A percentile compares a stretch with the other conserved stretches of the same genome.
Conservation (phyloP, 2,888 invertebrate genomes). For the Philhelius pedissequus region DNA sequence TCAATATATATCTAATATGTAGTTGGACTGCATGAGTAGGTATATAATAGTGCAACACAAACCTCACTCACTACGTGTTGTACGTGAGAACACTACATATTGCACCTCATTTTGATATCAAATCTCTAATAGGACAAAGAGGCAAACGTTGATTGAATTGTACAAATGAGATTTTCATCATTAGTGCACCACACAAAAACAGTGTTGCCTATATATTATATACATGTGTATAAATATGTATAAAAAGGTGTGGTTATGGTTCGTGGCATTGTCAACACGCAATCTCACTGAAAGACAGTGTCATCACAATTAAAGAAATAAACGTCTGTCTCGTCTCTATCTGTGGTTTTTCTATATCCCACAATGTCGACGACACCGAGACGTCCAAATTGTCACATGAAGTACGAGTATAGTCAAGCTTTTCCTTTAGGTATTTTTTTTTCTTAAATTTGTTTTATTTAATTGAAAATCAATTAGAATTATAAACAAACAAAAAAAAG, state of each 20-base stretch:
- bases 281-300: not conserved
- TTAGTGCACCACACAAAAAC: constrained; percentile 36
- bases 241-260: not conserved
- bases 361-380: not conserved
- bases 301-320: constrained; percentile 24
- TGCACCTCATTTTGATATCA: constrained; percentile 8
- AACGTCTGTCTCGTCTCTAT: not conserved
- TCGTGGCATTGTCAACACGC: constrained; percentile 36
- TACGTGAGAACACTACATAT: constrained; percentile 57
- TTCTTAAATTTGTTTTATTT: not conserved
- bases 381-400: not conserved
- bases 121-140: constrained; percentile 16
- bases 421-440: not conserved
- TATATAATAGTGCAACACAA: constrained; percentile 16
- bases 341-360: not conserved
- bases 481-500: constrained; percentile 4
- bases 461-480: constrained; percentile 34
- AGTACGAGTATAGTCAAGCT: not conserved
- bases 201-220: not conserved
- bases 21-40: not conserved
- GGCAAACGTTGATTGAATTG: constrained; percentile 34
- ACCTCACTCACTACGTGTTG: not conserved
- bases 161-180: constrained; percentile 52
- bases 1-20: not conserved
- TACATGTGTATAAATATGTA: not conserved